Evolutionary conservation across 2,113 vertebrate species (phyloP), one percentile per base, ranked within the genome.

Genomic region (Mesoclemmys tuberculata): DNA sequence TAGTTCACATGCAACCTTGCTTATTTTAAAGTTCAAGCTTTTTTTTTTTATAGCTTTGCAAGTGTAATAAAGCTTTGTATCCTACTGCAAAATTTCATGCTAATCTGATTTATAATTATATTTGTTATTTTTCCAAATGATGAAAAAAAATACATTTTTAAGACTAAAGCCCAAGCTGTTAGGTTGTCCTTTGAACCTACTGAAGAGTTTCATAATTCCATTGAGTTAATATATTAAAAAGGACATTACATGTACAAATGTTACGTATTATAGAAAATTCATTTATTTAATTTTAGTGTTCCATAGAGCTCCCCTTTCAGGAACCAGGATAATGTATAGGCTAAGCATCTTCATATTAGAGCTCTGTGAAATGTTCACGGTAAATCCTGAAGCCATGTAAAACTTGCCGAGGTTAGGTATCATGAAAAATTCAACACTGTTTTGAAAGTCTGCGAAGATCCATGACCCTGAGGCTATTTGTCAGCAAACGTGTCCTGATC

Each of bases 31-130:
- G 56, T 93, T 82, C 49, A 86, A 54, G 44, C 2, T 0, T 71
- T 22, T 21, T 71, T 22, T 21, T 78, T 93, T 64, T 80, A 21
- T 46, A 94, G 78, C 46, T 90, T 2, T 54, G 61, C 84, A 93
- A 94, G 31, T 64, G 82, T 94, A 92, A 38, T 13, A 93, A 1
- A 64, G 31, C 12, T 93, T 87, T 92, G 79, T 93, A 91, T 88
- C 29, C 55, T 88, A 78, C 44, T 80, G 26, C 44, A 1, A 95
- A 93, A 38, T 85, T 88, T 55, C 14, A 51, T 68, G 87, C 71
- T 6, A 82, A 1, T 64, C 26, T 48, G 35, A 35, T 12, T 82
- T 35, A 82, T 84, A 75, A 79, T 52, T 74, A 8, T 31, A 64
- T 41, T 87, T 54, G 10, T 35, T 35, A 31, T 31, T 91, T 95